phyloP scores from a whole-genome alignment of 37 sponge, comb jelly and placozoan species.

The Mnemiopsis leidyi region DNA sequence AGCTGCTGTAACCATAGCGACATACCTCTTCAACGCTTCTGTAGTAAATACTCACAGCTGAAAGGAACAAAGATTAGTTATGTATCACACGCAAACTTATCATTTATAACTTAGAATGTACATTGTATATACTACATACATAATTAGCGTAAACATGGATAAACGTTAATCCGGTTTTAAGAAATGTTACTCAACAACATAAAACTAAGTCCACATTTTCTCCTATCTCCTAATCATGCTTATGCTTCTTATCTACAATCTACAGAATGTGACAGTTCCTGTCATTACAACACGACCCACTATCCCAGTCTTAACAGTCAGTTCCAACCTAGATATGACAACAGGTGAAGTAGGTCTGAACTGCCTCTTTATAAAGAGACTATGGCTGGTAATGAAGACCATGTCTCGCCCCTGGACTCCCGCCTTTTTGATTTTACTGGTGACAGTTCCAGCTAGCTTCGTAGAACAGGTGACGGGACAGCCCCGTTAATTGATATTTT shows the following conservation, averaged over 20 bases:
- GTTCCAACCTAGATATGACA: no score
- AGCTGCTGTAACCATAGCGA: neutral
- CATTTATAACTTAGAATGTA: neutral
- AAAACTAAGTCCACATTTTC: no score
- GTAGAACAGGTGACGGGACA: slow-evolving; percentile 19
- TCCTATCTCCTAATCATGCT: no score
- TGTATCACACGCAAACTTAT: neutral
- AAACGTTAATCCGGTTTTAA: no score
- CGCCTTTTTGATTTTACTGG: slow-evolving; percentile 15
- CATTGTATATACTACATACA: no score
- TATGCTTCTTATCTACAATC: no score
- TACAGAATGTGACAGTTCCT: no score
- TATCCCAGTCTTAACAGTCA: no score
- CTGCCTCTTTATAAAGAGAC: slow-evolving; percentile 24
- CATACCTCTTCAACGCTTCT: slow-evolving; percentile 4
- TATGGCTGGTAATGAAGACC: slow-evolving; percentile 1
- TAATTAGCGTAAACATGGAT: no score
- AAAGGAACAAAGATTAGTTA: neutral
- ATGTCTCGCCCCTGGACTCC: neutral
- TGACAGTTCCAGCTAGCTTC: slow-evolving; percentile 1
- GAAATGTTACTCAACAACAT: no score
- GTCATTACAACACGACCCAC: no score
- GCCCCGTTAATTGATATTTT: no score
- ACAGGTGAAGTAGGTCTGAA: slow-evolving; percentile 33
- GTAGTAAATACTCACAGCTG: slow-evolving; percentile 6